Evolutionary conservation across 2,113 vertebrate species (phyloP).

Genomic region (Podarcis raffonei): DNA sequence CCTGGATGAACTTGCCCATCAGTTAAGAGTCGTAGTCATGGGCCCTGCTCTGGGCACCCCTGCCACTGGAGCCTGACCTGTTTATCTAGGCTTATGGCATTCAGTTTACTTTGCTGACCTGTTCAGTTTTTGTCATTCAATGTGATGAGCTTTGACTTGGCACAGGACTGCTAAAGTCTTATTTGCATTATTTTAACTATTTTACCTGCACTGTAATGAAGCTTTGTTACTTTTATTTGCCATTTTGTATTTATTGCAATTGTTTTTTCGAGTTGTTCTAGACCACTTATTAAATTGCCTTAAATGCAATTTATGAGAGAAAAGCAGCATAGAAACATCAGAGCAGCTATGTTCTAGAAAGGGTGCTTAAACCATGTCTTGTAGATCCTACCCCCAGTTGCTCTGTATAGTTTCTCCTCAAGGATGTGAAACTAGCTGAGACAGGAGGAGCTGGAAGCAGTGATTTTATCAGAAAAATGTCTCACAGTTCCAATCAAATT

Average conservation of each 20-base stretch:
- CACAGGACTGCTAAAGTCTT: background rate
- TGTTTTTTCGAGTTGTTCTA: background rate
- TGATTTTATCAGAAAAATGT: background rate
- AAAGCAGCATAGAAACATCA: background rate
- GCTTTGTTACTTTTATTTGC: background rate
- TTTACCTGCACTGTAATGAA: background rate
- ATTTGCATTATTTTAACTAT: background rate
- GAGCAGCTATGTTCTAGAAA: background rate
- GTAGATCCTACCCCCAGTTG: background rate
- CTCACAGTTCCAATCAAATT: background rate
- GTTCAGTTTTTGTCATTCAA: background rate
- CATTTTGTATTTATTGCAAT: background rate
- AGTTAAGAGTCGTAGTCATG: background rate
- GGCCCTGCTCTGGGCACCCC: background rate
- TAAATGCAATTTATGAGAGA: background rate
- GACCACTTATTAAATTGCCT: background rate
- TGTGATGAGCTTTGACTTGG: background rate
- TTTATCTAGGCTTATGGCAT: background rate
- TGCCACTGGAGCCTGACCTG: background rate
- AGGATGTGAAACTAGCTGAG: background rate
- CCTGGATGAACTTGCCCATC: background rate
- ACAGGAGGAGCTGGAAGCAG: too few species aligned
- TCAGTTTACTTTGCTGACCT: background rate
- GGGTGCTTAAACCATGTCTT: background rate
- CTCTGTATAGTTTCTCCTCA: background rate